Evolutionary conservation across 1,140 invertebrate genomes (phyloP).

Genomic region (Ctenoplectra terminalis): DNA sequence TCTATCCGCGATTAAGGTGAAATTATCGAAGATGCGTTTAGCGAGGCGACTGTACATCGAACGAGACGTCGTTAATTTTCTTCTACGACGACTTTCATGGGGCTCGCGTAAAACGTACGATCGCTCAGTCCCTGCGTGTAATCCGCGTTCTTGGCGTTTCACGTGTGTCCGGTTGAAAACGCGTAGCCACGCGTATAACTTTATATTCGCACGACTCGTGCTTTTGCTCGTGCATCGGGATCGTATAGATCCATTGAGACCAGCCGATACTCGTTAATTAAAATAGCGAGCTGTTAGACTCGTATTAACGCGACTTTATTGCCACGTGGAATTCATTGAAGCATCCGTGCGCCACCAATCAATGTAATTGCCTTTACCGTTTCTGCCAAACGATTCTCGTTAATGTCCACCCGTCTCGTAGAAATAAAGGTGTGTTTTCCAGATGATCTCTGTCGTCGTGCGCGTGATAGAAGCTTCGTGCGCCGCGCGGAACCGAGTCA

Average conservation of each 20-base stretch:
- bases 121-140: neutral
- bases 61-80: constrained; percentile 31
- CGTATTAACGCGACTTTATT: constrained; percentile 79
- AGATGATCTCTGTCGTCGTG: too few relatives aligned
- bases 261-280: constrained; percentile 78
- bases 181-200: neutral
- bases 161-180: neutral
- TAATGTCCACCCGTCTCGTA: constrained; percentile 44
- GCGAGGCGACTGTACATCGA: constrained; percentile 7
- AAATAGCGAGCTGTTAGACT: constrained; percentile 79
- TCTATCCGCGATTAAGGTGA: constrained; percentile 24
- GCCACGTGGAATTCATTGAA: constrained; percentile 77
- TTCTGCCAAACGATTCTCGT: constrained; percentile 64
- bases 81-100: constrained; percentile 35
- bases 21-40: constrained; percentile 28
- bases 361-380: constrained; percentile 72
- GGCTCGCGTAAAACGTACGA: constrained; percentile 11
- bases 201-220: constrained; percentile 13
- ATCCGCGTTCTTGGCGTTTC: neutral
- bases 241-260: constrained; percentile 30
- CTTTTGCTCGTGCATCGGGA: neutral
- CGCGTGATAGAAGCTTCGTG: constrained; percentile 26
- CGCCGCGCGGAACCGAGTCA: constrained; percentile 15
- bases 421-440: constrained; percentile 46
- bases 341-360: constrained; percentile 59